A percentile compares a stretch with the other conserved stretches of the same genome.
phyloP scores from a whole-genome alignment of 2,797 vertebrate genomes.

The Falco novaeseelandiae region DNA sequence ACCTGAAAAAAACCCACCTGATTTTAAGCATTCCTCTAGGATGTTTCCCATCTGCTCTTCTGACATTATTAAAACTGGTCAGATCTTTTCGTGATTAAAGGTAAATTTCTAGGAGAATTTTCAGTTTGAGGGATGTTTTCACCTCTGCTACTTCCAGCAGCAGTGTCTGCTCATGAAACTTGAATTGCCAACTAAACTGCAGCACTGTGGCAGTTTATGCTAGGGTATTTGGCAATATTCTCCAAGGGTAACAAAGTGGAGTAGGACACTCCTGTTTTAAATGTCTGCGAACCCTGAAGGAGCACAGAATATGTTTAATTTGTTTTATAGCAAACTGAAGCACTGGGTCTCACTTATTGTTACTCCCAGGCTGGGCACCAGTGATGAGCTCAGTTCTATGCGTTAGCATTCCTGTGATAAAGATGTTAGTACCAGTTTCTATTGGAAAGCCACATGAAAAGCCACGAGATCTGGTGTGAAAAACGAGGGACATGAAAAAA shows the following conservation, averaged over 20 bases:
- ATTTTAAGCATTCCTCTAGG: not conserved
- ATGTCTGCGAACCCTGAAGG: not conserved
- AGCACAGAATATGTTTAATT: not conserved
- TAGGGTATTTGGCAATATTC: not conserved
- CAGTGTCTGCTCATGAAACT: not conserved
- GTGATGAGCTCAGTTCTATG: not conserved
- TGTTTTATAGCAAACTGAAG: not conserved
- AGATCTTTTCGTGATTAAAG: not conserved
- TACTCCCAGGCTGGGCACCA: not conserved
- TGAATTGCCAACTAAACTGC: not conserved
- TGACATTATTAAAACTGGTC: not conserved
- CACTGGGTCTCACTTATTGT: not conserved
- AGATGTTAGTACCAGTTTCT: not conserved
- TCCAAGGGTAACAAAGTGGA: not conserved
- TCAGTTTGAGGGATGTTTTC: not conserved
- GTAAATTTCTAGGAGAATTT: not conserved
- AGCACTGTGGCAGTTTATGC: not conserved
- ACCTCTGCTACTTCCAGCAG: not conserved
- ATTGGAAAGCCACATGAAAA: not conserved
- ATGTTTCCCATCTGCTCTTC: not conserved
- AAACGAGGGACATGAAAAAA: not conserved
- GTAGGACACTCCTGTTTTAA: not conserved
- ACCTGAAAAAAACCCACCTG: rapidly evolving
- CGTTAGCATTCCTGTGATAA: not conserved
- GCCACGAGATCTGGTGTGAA: not conserved